Evolutionary conservation across 37 sponge, comb jelly and placozoan species (phyloP).

Genomic region (Crambe crambe): DNA sequence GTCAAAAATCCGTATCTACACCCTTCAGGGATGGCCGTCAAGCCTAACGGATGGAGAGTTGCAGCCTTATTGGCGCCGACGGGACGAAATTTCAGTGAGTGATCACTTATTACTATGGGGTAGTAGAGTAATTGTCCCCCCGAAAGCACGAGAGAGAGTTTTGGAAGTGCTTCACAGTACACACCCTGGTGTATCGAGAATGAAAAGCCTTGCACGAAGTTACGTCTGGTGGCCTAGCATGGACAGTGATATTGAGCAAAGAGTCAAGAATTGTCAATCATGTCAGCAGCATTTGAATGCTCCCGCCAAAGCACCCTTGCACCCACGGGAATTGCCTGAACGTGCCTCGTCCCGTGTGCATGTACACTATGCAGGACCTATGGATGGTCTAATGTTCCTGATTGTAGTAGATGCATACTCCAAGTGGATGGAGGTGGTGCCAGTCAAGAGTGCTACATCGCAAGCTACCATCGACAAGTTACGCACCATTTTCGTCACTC

Average conservation of each 20-base stretch:
- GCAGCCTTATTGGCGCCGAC: too few species aligned
- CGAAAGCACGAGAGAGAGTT: too few species aligned
- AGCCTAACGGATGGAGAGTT: too few species aligned
- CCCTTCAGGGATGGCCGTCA: too few species aligned
- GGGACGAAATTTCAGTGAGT: too few species aligned
- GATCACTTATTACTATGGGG: too few species aligned
- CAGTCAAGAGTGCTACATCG: neutral
- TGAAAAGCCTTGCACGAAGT: neutral
- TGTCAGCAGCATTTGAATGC: neutral
- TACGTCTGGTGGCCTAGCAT: conserved; percentile 12
- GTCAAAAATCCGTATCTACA: too few species aligned
- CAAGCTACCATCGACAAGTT: too few species aligned
- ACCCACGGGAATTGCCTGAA: neutral
- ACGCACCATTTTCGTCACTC: neutral
- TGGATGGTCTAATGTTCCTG: neutral
- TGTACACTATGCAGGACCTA: neutral
- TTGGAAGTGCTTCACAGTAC: neutral
- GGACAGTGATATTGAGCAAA: conserved; percentile 6
- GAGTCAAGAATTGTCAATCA: neutral
- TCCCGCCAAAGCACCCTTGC: neutral
- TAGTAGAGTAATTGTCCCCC: too few species aligned
- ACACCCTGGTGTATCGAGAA: neutral
- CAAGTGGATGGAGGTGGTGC: neutral
- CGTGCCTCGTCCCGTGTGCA: neutral
- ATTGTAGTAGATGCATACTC: neutral